Evolutionary conservation across 2,888 invertebrate species (phyloP).

Genomic region (Plagodis dolabraria): DNA sequence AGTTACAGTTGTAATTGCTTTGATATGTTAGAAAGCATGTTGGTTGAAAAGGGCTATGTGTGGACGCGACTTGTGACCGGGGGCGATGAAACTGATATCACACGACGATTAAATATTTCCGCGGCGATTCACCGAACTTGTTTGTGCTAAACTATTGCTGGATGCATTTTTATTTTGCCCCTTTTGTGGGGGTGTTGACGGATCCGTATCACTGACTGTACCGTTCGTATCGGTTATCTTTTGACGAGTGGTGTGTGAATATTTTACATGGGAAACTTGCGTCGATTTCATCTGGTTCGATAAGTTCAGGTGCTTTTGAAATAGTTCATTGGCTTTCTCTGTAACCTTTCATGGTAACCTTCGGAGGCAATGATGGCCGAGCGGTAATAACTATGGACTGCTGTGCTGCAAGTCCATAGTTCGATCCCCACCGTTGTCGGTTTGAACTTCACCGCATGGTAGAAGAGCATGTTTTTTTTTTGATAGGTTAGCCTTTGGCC

Average conservation of each 20-base stretch:
- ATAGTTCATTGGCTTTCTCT: too few species aligned
- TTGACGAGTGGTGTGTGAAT: conserved; percentile 6
- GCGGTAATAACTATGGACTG: too few species aligned
- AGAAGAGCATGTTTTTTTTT: too few species aligned
- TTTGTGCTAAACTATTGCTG: conserved; percentile 46
- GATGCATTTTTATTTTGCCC: conserved; percentile 6
- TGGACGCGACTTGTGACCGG: conserved; percentile 5
- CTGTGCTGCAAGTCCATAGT: too few species aligned
- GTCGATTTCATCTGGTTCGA: too few species aligned
- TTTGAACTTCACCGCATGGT: too few species aligned
- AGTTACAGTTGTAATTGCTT: background rate
- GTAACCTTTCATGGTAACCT: too few species aligned
- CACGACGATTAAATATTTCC: conserved; percentile 66
- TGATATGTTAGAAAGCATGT: background rate
- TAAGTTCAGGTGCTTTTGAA: too few species aligned
- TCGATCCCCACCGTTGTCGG: too few species aligned
- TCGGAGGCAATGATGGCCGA: too few species aligned
- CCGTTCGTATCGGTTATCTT: conserved; percentile 5
- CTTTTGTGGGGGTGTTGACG: conserved; percentile 13
- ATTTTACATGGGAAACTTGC: too few species aligned
- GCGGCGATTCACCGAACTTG: conserved; percentile 45
- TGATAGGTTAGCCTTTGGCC: too few species aligned
- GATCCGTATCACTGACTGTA: conserved; percentile 14
- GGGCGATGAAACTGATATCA: conserved; percentile 46
- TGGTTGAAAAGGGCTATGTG: background rate